These are phyloP conservation scores for Argopecten irradians DNA, from an alignment of 1,140 invertebrate species.

Conservation along the genomic window DNA sequence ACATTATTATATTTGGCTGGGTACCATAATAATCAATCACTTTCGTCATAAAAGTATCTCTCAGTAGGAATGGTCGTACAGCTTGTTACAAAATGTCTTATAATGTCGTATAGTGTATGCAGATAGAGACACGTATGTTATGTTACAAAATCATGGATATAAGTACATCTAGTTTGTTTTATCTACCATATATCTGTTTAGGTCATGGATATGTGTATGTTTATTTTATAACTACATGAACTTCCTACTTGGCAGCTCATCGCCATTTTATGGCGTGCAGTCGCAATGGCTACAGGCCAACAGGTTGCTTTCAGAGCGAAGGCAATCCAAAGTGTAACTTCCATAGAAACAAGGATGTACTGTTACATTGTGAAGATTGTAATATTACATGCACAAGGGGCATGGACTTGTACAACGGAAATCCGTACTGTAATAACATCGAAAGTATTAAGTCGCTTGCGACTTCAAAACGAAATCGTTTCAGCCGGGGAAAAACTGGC, in stretches of 20 bases:
- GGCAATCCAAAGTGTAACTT: not conserved
- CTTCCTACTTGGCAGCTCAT: no score
- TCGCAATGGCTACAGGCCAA: not conserved
- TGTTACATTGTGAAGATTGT: not conserved
- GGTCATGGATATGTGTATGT: not conserved
- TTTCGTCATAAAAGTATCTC: no score
- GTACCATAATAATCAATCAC: no score
- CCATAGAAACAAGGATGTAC: not conserved
- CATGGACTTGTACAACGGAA: not conserved
- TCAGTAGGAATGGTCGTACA: no score
- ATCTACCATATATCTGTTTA: no score
- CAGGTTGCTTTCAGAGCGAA: not conserved
- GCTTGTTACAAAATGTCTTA: no score
- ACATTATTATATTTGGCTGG: no score
- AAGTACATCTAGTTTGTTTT: no score
- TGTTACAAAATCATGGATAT: no score
- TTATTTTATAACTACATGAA: not conserved
- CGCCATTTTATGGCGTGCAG: not conserved
- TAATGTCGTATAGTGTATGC: no score
- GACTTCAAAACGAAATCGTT: not conserved
- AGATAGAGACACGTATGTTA: no score
- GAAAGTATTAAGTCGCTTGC: not conserved
- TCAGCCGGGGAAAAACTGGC: not conserved
- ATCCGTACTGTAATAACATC: not conserved
- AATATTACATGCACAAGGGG: not conserved